A percentile compares a stretch with the other conserved stretches of the same genome.
Conservation (phyloP, 2,797 vertebrate species). For the Pteropus rufus region DNA sequence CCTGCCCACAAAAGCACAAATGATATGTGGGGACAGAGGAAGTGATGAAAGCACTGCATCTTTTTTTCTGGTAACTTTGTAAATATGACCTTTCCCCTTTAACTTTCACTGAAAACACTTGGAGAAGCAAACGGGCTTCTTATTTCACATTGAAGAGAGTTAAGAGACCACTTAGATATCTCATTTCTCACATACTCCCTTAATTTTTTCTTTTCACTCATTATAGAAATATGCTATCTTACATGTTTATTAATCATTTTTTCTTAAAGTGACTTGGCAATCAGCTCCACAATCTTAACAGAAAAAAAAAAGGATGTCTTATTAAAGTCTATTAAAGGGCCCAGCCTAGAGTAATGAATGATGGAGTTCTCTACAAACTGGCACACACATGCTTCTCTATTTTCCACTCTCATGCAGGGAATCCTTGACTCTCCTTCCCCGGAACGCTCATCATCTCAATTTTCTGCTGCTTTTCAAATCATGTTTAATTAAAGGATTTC, state of each 20-base stretch:
- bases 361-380: neutral
- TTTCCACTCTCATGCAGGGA: neutral
- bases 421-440: constrained; percentile 52
- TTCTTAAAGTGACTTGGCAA: neutral
- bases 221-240: neutral
- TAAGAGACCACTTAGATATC: neutral
- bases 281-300: neutral
- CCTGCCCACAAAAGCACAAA: neutral
- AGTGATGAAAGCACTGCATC: accelerated
- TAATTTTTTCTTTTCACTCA: neutral
- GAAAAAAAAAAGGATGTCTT: neutral
- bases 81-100: constrained; percentile 41
- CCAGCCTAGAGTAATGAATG: neutral
- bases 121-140: neutral
- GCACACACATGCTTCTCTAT: neutral
- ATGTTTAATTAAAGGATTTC: constrained; percentile 77
- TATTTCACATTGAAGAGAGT: neutral
- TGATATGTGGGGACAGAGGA: constrained; percentile 37
- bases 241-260: neutral
- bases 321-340: neutral
- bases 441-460: constrained; percentile 63
- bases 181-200: neutral
- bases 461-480: constrained; percentile 73
- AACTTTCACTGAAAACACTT: constrained; percentile 19
- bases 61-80: neutral